These are phyloP conservation scores for Cephalopholis sonnerati DNA, from an alignment of 2,113 vertebrate species.

Conservation along the genomic window DNA sequence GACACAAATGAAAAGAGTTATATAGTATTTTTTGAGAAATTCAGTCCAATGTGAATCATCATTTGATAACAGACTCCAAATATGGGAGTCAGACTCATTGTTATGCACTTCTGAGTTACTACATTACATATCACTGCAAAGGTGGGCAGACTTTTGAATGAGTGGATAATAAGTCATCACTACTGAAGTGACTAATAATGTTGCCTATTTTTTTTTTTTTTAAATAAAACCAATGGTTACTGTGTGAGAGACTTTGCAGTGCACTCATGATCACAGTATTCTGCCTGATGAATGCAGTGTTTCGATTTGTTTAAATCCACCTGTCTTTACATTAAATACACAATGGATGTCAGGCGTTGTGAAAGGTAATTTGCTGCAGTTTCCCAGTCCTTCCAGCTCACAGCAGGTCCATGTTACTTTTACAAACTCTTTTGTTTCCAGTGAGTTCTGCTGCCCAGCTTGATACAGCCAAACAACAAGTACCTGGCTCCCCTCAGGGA, in stretches of 20 bases:
- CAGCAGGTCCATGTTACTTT: background rate
- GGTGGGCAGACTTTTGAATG: background rate
- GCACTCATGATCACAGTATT: background rate
- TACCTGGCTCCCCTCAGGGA: background rate
- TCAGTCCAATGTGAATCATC: background rate
- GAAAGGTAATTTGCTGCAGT: background rate
- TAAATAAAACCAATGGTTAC: background rate
- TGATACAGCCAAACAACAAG: background rate
- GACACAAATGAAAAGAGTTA: slow-evolving; percentile 5
- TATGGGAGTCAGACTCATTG: background rate
- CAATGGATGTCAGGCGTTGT: background rate
- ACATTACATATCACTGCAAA: background rate
- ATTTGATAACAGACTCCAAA: background rate
- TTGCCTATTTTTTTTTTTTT: too few species aligned
- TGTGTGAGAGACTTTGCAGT: background rate
- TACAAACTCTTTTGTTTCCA: background rate
- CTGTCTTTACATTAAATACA: too few species aligned
- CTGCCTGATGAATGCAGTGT: background rate
- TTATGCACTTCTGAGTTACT: background rate
- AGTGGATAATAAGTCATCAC: background rate
- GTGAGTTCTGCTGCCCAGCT: background rate
- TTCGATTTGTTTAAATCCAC: too few species aligned
- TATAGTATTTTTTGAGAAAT: background rate
- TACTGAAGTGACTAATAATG: background rate
- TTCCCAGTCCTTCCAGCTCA: background rate